phyloP scores from a whole-genome alignment of 2,797 vertebrate genomes.

The Typhlichthys subterraneus region DNA sequence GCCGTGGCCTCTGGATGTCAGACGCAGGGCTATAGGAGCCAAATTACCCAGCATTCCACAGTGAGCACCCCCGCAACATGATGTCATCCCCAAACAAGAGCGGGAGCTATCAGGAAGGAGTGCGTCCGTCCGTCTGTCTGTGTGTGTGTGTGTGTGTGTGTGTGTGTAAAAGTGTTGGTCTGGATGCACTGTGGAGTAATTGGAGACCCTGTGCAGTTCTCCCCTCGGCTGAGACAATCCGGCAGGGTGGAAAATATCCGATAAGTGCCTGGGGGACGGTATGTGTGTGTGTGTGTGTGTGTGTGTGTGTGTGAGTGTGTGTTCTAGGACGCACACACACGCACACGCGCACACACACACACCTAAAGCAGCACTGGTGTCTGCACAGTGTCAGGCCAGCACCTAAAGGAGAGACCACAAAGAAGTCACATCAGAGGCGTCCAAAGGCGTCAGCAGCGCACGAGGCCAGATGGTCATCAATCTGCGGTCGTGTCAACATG shows the following conservation, averaged over 20 bases:
- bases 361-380: slow-evolving; percentile 4
- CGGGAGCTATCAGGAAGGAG: neutral
- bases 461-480: neutral
- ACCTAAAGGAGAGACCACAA: slow-evolving; percentile 53
- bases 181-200: slow-evolving; percentile 27
- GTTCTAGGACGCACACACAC: neutral
- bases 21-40: slow-evolving; percentile 11
- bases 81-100: slow-evolving; percentile 48
- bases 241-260: slow-evolving; percentile 36
- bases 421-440: slow-evolving; percentile 9
- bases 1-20: slow-evolving; percentile 18
- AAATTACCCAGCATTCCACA: slow-evolving; percentile 11
- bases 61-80: slow-evolving; percentile 34
- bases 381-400: slow-evolving; percentile 38
- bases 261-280: slow-evolving; percentile 23
- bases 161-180: slow-evolving; percentile 3
- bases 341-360: neutral
- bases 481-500: neutral
- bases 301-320: neutral
- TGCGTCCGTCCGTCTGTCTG: slow-evolving; percentile 5
- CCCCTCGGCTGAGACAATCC: slow-evolving; percentile 30
- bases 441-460: neutral
- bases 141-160: slow-evolving; percentile 11
- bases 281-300: neutral
- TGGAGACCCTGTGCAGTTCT: slow-evolving; percentile 41